Conservation (phyloP, 2,888 invertebrate species). For the Hyles lineata region DNA sequence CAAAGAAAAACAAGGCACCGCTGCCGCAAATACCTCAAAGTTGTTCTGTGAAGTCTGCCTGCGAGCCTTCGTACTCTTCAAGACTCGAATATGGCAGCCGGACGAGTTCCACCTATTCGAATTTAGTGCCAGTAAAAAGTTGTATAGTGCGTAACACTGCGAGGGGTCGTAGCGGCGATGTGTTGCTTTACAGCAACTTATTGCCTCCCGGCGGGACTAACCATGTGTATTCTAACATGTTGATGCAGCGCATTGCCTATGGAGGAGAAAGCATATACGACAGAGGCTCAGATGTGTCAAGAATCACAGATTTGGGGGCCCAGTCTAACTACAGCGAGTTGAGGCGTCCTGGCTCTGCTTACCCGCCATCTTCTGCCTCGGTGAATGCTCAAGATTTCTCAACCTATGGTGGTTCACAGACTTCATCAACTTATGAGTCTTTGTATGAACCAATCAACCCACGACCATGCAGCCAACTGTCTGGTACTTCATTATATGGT, state of each 20-base stretch:
- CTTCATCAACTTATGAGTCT: constrained; percentile 87
- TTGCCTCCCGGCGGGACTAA: constrained; percentile 80
- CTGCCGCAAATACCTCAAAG: constrained; percentile 90
- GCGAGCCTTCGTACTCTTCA: constrained; percentile 91
- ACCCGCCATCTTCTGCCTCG: constrained; percentile 79
- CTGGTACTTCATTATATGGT: constrained; percentile 85
- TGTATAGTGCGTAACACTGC: constrained; percentile 78
- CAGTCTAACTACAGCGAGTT: constrained; percentile 87
- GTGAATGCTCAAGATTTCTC: constrained; percentile 83
- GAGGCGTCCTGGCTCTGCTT: constrained; percentile 85
- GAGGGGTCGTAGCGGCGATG: constrained; percentile 74
- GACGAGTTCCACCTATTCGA: constrained; percentile 80
- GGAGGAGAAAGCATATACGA: constrained; percentile 81
- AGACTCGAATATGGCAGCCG: constrained; percentile 85
- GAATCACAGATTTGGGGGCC: constrained; percentile 78
- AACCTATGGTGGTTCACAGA: constrained; percentile 85
- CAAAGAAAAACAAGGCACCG: constrained; percentile 78
- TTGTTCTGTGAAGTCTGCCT: constrained; percentile 88
- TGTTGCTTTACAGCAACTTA: constrained; percentile 76
- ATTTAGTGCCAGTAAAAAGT: constrained; percentile 81
- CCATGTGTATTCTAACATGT: constrained; percentile 79
- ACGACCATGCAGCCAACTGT: constrained; percentile 85
- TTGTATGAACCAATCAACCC: constrained; percentile 87
- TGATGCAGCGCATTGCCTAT: constrained; percentile 76
- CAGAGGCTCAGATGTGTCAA: constrained; percentile 78